Base-by-base conservation (phyloP, 2,888 invertebrate species). In the Didymodactylos carnosus region DNA sequence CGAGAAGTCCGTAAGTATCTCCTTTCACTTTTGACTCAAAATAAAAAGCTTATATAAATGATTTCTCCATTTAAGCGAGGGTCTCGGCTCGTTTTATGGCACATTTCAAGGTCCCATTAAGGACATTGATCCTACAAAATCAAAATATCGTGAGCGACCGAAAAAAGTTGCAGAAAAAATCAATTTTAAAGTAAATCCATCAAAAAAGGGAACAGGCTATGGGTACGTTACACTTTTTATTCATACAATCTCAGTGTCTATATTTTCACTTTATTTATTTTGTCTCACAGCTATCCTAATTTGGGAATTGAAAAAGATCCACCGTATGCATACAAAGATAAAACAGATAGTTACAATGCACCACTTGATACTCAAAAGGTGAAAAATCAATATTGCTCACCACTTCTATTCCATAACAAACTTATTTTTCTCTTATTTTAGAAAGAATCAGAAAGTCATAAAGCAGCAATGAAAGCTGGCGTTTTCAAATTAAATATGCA, bases 201-300 rank as follows among this genome's bases (percentile, higher is more conserved):
- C 80, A 19, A 83, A 82, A 76, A 80, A 77, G 77, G 83, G 83
- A 73, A 83, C 83, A 70, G 83, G 83, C 53, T 83, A 79, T 79
- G 83, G 83, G 80, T 83, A 79, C 76, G 79, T 76, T 53, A 70
- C 7, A 35, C 10, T 39, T 14, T 7, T 41, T 62, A 51, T 29
- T 13, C 35, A 27, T 49, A 46, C 41, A 41, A 75, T 14, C 29
- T 14, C 4, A 51, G 39, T 72, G 43, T 46, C 3, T 39, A 40
- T 71, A 25, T 25, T 70, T 40, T 43, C n/a, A n/a, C n/a, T n/a
- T n/a, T n/a, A n/a, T n/a, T n/a, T n/a, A 25, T 49, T 23, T 75
- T 72, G 43, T 27, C 69, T 79, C 79, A 75, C 78, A 82, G 81
- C 72, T 82, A 82, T 78, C 76, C 80, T 53, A 77, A 77, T 51